Conservation (phyloP, 2,797 vertebrate species). For the Rhodeus uyekii region DNA sequence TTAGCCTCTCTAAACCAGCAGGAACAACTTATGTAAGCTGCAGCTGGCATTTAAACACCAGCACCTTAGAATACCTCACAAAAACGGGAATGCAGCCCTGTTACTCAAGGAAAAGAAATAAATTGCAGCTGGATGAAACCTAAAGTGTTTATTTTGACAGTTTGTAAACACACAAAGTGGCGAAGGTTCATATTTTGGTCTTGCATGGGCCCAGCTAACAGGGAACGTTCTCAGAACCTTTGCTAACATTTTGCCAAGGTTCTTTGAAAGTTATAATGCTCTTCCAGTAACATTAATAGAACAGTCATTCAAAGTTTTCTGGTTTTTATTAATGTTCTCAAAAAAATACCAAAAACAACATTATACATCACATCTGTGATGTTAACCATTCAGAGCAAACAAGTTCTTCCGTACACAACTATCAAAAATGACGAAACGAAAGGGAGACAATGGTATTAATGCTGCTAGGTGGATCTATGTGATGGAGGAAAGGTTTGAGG, state of each 20-base stretch:
- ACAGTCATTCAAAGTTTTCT: background rate
- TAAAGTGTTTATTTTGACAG: conserved; percentile 16
- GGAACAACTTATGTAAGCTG: conserved; percentile 4
- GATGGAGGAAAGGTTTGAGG: too few species aligned
- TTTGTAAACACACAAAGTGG: conserved; percentile 19
- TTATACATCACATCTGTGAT: background rate
- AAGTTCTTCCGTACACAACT: background rate
- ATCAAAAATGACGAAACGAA: background rate
- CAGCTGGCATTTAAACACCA: conserved; percentile 14
- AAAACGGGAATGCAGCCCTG: background rate
- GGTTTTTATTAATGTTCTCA: background rate
- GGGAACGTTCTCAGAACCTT: background rate
- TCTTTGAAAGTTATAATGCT: background rate
- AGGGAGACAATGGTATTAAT: background rate
- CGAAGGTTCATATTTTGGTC: background rate
- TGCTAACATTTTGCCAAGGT: background rate
- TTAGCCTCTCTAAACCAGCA: conserved; percentile 34
- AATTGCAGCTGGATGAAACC: background rate
- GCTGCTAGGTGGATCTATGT: background rate
- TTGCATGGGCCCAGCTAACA: background rate
- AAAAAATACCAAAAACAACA: background rate
- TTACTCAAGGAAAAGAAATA: background rate
- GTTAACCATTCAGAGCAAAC: background rate
- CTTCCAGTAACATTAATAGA: background rate
- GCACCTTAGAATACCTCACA: conserved; percentile 11